Evolutionary conservation across 1,140 invertebrate genomes (phyloP), one percentile per base, ranked within the genome.

Genomic region (Heliconius melpomene): DNA sequence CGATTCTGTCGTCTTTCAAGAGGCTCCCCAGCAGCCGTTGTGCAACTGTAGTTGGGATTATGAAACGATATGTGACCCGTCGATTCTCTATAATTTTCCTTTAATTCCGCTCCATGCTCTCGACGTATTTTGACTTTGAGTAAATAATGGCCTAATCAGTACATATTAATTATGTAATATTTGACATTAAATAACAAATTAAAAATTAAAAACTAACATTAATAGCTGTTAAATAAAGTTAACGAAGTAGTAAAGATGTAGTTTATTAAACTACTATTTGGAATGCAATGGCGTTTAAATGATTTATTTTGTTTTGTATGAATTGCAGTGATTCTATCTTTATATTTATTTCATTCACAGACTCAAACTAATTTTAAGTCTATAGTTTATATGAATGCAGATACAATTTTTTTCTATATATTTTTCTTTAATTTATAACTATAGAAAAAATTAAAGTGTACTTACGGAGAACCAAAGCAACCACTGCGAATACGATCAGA

Each of bases 41-140:
- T 83, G 83, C 90, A 90, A 80, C 85, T 94, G 80, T 95, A 95
- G 83, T 95, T 95, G 18, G 94, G 94, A 79, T 95, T 95, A 81
- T 94, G 94, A 85, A 95, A 95, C 5, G 94, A 95, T 74, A 95
- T 94, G 75, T 94, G 93, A 0, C 93, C 89, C 32, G 89, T 88
- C 2, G 90, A 86, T 60, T 94, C 90, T 6, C 89, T 79, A 79
- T 90, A 93, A 57, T 91, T 90, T 72, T 94, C 93, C 79, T 94
- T 94, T 70, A 88, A 70, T 20, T 89, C 91, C 1, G 85, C 89
- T 29, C 81, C 83, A 11, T 83, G 86, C 18, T 84, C 87, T 46
- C 79, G 79, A 8, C 85, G 81, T 18, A 88, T 78, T 82, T 85
- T 90, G n/a, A 93, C 91, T 93, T 77, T 60, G 82, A 74, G 38